Base-by-base conservation (phyloP, 2,888 invertebrate genomes). In the Stenodema calcarata region DNA sequence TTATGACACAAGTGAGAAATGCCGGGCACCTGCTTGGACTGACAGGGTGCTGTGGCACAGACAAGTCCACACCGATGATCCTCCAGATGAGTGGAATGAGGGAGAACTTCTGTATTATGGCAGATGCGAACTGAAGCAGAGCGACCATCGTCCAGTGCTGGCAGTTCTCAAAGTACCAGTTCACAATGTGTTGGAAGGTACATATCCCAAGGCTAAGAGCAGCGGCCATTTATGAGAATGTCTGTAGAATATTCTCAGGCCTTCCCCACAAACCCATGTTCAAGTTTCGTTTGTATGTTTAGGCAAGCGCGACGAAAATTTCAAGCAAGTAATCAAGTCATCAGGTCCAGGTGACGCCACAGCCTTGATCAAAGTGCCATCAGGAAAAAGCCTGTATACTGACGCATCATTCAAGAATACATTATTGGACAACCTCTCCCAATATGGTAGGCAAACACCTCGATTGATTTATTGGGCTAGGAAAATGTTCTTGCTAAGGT, bases 1-100 rank as follows among this genome's bases (percentile, higher is more conserved):
- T 92, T 99, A 99, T 91, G 99, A 99, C 91, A 99, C 99, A 0
- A 99, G 99, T 90, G 99, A 99, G 91, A 99, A 99, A 92, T 95
- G 95, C 90, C 94, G 99, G 87, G 96, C 97, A 0, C 99, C 99
- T 0, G 99, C 99, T 4, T 99, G 98, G 98, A 99, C 99, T 0
- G 99, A 99, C 92, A 93, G 99, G 88, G 94, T 99, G n/a, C 92
- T 99, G 87, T 99, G 98, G 97, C 95, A 96, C 90, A 94, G 97
- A 87, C 93, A 96, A 89, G 95, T 94, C 90, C 93, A 95, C 87
- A 93, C 95, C 87, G 96, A 96, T 89, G 95, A 89, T 86, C 69
- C 88, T 73, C 86, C 86, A 11, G 88, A 93, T 0, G 94, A 95
- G 89, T 94, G 95, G 93, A 94, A 94, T 90, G 93, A 94, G 12